phyloP scores from a whole-genome alignment of 2,797 vertebrate species.

The Margarornis squamiger region DNA sequence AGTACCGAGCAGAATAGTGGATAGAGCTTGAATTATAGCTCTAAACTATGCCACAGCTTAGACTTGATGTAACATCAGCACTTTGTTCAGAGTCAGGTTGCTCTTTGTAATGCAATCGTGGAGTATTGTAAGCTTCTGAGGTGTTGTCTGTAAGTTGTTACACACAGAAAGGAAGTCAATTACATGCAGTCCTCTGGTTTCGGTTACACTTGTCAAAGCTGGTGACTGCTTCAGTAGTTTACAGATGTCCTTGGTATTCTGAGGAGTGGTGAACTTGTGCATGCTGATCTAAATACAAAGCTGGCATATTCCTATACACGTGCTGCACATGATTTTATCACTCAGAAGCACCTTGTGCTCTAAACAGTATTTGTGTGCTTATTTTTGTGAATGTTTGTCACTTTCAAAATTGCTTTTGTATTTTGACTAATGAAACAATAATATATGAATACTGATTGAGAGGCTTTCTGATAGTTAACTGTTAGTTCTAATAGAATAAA shows the following conservation, averaged over 20 bases:
- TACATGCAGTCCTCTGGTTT: background rate
- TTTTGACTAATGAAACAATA: background rate
- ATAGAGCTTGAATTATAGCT: background rate
- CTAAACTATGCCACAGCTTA: background rate
- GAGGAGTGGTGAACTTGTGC: background rate
- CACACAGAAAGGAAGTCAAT: background rate
- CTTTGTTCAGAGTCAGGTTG: background rate
- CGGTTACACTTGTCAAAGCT: background rate
- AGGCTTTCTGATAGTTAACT: background rate
- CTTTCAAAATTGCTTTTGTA: background rate
- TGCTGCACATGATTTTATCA: background rate
- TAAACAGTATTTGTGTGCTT: background rate
- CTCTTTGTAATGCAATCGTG: background rate
- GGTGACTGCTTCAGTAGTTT: background rate
- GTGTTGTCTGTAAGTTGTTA: background rate
- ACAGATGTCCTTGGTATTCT: background rate
- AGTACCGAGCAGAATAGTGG: background rate
- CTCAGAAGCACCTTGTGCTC: background rate
- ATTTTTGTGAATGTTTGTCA: background rate
- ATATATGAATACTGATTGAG: background rate
- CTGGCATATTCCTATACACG: fast-evolving
- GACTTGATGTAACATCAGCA: background rate
- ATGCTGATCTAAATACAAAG: background rate
- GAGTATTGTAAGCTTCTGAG: background rate
- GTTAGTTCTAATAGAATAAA: background rate